Base-by-base conservation (phyloP, 2,797 vertebrate genomes). In the Sebastes matsubarae region DNA sequence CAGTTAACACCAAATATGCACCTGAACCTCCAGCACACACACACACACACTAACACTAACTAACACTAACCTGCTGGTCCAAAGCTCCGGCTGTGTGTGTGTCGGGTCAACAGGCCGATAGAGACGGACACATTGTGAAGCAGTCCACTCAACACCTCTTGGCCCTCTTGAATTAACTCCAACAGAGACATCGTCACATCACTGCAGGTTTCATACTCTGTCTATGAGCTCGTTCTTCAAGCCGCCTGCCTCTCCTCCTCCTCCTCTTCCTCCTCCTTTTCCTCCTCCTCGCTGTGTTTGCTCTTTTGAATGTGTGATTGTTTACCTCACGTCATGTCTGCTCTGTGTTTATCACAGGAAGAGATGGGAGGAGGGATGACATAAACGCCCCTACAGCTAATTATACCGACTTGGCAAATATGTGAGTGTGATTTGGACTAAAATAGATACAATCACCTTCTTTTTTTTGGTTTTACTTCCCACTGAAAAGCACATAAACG, bases 321-420 rank as follows among this genome's bases (percentile, higher is more conserved):
- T 91, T 88, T 87, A 85, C 87, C 84, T 90, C 27, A 13, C 55
- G 83, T 75, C 78, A 84, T 81, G 87, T 88, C 81, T 76, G 84
- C 78, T 72, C 61, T 68, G 80, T 34, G 74, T 88, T 90, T 89
- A 88, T 86, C 88, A 72, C 87, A 90, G 92, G 91, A 93, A 93
- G 82, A 79, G 83, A 77, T 57, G 84, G 88, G 84, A 29, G 85
- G 91, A 84, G 89, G 87, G 75, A 24, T 58, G 67, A 82, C 82
- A 83, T 55, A 82, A 88, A 60, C 79, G 71, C 84, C 81, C 68
- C 72, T 24, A 58, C 80, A 81, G 84, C 74, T 88, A 85, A 91
- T 88, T 85, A 87, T 54, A 81, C 76, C 29, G 29, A 63, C 75
- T 55, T 10, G 18, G 67, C 13, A 52, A 65, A 22, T 61, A n/a